Evolutionary conservation across 2,888 invertebrate genomes (phyloP).

Genomic region (Xestoiulus laeticollis): DNA sequence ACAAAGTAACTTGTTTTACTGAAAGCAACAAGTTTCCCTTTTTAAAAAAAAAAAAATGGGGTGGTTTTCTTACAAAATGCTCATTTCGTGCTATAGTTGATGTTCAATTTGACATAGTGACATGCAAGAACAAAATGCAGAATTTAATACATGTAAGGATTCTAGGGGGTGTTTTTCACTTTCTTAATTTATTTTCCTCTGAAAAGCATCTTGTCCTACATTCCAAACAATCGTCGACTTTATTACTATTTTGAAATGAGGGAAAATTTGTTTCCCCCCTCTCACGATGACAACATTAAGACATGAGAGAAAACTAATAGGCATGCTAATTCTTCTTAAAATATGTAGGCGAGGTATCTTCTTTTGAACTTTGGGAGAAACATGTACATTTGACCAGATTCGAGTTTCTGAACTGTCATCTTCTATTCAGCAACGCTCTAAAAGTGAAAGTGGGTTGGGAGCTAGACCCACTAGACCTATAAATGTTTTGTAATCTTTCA

Average conservation of each 20-base stretch:
- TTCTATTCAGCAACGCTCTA: neutral
- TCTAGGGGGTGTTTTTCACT: neutral
- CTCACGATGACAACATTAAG: neutral
- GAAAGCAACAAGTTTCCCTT: neutral
- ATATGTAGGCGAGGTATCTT: neutral
- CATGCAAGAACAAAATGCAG: neutral
- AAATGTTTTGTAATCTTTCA: neutral
- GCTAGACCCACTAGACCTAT: neutral
- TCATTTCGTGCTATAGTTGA: neutral
- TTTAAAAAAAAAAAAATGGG: too few species aligned
- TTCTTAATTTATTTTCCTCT: neutral
- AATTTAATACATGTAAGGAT: constrained; percentile 9
- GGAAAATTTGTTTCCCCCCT: neutral
- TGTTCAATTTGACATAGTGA: neutral
- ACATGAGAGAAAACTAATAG: neutral
- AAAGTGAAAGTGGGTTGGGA: constrained; percentile 45
- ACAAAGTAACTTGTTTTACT: too few species aligned
- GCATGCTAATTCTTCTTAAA: neutral
- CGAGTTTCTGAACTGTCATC: constrained; percentile 9
- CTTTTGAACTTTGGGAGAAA: too few species aligned
- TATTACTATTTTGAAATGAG: neutral
- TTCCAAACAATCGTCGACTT: neutral
- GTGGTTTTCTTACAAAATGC: neutral
- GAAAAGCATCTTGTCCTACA: neutral
- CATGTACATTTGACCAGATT: neutral